These are phyloP conservation scores for Drosophila nigrodunni DNA, from an alignment of 1,140 invertebrate genomes.

Conservation along the genomic window DNA sequence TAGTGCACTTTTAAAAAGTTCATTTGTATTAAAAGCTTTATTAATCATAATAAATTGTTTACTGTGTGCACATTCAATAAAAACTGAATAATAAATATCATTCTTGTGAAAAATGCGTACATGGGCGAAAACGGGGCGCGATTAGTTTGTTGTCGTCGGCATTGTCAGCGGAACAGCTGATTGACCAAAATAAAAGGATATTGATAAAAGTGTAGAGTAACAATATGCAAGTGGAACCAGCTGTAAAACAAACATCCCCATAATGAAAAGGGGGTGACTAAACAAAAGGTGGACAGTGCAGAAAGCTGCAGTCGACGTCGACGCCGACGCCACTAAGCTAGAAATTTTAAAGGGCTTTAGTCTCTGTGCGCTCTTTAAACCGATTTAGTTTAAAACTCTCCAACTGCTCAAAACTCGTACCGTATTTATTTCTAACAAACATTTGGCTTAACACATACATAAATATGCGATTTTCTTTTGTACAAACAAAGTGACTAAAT, in stretches of 20 bases:
- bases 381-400: conserved; percentile 13
- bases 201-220: conserved; percentile 14
- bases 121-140: not conserved
- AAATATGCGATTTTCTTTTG: conserved; percentile 5
- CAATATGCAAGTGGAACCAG: conserved; percentile 25
- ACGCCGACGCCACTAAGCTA: conserved; percentile 1
- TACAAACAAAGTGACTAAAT: conserved; percentile 12
- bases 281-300: conserved; percentile 38
- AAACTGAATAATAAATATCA: conserved; percentile 6
- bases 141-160: conserved; percentile 8
- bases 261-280: conserved; percentile 22
- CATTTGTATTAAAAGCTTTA: conserved; percentile 6
- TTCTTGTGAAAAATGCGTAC: conserved; percentile 1
- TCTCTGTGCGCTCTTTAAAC: conserved; percentile 11
- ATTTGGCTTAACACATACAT: conserved; percentile 1
- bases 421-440: not conserved
- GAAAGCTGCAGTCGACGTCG: conserved; percentile 33
- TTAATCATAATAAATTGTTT: conserved; percentile 13
- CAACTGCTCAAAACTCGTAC: conserved; percentile 14
- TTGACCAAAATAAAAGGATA: conserved; percentile 6
- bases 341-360: conserved; percentile 16
- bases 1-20: not conserved
- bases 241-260: conserved; percentile 41
- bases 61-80: not conserved
- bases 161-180: conserved; percentile 29